Base-by-base conservation (phyloP, 2,888 invertebrate genomes). In the Zhuqinia jingwanae region DNA sequence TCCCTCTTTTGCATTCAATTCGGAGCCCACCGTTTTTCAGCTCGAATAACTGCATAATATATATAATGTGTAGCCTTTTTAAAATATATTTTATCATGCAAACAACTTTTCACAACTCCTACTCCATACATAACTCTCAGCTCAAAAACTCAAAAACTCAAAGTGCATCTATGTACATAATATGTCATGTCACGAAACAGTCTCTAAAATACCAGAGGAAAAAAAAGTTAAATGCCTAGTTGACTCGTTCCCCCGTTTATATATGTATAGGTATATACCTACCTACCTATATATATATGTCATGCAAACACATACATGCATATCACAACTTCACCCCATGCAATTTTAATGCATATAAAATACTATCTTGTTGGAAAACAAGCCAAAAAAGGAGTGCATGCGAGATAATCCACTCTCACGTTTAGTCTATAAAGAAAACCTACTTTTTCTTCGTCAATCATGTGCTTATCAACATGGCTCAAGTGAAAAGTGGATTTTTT, bases 1-100 rank as follows among this genome's bases (percentile, higher is more conserved):
- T 56, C 65, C 42, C 65, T n/a, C n/a, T n/a, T n/a, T 50, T 75
- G 58, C 60, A 78, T 25, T 68, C 56, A 60, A 13, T 56, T n/a
- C n/a, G 56, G 47, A 47, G 53, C 36, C 17, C 79, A 47, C 1
- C 27, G 25, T 65, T 45, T 22, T 68, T 80, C 25, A 42, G 47
- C 79, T 68, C 47, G 65, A 47, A 20, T 50, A 17, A 76, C 56
- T 42, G 20, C 76, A 76, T 27, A 58, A 50, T 27, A 73, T 73
- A 17, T 27, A 30, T 27, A n/a, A n/a, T n/a, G n/a, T n/a, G n/a
- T n/a, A n/a, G n/a, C n/a, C 50, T 47, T 20, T 73, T 73, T 22
- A 22, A 70, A 50, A 50, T 53, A 73, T 73, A 6, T 25, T 11
- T 78, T 27, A 63, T 25, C 60, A 78, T 45, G 27, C 42, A 45